Evolutionary conservation across 2,888 invertebrate species (phyloP).

Genomic region (Agapostemon virescens): DNA sequence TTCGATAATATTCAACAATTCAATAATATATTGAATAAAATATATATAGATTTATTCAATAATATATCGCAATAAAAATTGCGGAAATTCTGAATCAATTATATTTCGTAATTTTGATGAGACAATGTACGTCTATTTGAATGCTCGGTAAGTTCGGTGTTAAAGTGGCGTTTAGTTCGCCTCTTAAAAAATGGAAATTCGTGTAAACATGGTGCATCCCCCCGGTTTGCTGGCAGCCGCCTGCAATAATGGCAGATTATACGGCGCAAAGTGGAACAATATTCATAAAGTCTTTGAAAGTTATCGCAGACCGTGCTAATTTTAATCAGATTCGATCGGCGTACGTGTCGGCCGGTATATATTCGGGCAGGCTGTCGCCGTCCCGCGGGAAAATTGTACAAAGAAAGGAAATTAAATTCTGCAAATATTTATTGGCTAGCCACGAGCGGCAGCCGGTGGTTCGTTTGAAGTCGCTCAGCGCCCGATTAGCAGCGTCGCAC

Average conservation of each 20-base stretch:
- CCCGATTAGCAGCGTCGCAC: constrained; percentile 40
- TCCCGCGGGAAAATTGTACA: constrained; percentile 12
- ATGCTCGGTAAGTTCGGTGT: no score
- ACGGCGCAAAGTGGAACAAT: background rate
- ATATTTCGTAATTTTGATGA: no score
- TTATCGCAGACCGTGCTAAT: background rate
- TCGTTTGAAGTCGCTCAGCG: constrained; percentile 30
- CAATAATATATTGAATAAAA: no score
- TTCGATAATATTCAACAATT: no score
- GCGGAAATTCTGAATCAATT: no score
- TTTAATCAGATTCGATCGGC: background rate
- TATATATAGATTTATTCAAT: no score
- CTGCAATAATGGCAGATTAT: background rate
- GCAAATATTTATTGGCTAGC: constrained; percentile 16
- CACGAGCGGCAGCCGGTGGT: background rate
- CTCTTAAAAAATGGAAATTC: background rate
- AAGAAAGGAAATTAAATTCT: constrained; percentile 3
- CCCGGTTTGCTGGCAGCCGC: background rate
- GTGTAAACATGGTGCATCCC: background rate
- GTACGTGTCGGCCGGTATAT: background rate
- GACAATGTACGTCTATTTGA: no score
- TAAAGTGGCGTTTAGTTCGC: background rate
- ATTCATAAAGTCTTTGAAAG: background rate
- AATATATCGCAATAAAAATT: no score
- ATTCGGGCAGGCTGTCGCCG: background rate